These are phyloP conservation scores for Bradypodion ventrale DNA, from an alignment of 2,797 vertebrate species.

Conservation along the genomic window DNA sequence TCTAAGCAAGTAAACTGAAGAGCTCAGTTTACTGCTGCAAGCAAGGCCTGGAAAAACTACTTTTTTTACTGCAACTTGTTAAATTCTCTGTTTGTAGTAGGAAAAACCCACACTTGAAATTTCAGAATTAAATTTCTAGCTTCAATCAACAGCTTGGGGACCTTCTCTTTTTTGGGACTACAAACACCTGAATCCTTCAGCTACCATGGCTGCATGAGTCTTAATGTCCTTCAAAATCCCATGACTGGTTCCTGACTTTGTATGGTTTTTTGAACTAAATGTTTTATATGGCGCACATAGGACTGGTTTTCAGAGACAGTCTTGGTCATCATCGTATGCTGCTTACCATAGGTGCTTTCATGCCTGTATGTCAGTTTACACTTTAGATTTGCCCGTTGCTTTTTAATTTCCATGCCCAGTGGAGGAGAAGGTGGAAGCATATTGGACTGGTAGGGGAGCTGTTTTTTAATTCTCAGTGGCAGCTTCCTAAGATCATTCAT, in stretches of 20 bases:
- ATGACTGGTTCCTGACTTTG: neutral
- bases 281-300: neutral
- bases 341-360: neutral
- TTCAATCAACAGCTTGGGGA: no score
- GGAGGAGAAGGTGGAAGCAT: neutral
- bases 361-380: neutral
- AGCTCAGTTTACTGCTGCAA: neutral
- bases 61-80: no score
- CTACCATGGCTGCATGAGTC: no score
- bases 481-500: neutral
- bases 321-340: neutral
- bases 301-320: neutral
- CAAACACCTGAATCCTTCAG: no score
- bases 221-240: neutral
- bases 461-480: neutral
- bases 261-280: neutral
- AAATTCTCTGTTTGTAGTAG: no score
- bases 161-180: no score
- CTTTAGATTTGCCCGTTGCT: neutral
- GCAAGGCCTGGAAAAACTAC: neutral
- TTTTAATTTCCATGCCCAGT: neutral
- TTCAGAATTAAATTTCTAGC: neutral
- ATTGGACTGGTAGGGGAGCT: neutral
- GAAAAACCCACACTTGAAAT: no score
- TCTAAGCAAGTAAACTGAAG: no score